Conservation (phyloP, 2,797 vertebrate genomes). For the Lateolabrax maculatus region DNA sequence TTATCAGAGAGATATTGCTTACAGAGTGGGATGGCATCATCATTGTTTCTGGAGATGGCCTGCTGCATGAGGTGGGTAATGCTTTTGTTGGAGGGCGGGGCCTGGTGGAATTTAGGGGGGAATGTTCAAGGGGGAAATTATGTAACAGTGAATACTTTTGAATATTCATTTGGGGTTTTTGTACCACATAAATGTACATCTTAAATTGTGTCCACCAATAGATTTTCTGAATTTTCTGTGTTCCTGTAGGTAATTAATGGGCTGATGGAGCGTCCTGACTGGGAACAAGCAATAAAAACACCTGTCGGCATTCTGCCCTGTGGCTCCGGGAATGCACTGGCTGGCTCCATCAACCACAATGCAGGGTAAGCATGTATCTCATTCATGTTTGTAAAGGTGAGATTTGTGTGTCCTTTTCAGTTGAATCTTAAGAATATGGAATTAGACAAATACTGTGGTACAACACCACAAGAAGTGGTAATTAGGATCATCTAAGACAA, state of each 20-base stretch:
- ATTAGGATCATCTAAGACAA: not conserved
- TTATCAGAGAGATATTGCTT: slow-evolving; percentile 90
- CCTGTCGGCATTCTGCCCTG: slow-evolving; percentile 93
- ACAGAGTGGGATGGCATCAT: slow-evolving; percentile 94
- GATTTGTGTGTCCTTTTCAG: not conserved
- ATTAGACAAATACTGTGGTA: not conserved
- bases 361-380: slow-evolving; percentile 86
- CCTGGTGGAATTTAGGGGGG: not conserved
- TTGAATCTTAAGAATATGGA: not conserved
- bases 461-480: not conserved
- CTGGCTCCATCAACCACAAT: slow-evolving; percentile 91
- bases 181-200: not conserved
- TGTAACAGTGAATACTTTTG: not conserved
- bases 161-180: not conserved
- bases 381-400: not conserved
- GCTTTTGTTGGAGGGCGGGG: not conserved
- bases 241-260: slow-evolving; percentile 92
- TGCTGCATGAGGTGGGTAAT: slow-evolving; percentile 89
- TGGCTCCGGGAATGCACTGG: slow-evolving; percentile 93
- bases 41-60: slow-evolving; percentile 92
- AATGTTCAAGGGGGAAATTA: not conserved
- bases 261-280: slow-evolving; percentile 92
- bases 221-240: not conserved
- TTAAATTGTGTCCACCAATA: not conserved
- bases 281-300: slow-evolving; percentile 93